Percentiles rank a stretch among this genome's conserved stretches.
Evolutionary conservation across 2,888 invertebrate genomes (phyloP).

Genomic region (Sminthurides aquaticus): DNA sequence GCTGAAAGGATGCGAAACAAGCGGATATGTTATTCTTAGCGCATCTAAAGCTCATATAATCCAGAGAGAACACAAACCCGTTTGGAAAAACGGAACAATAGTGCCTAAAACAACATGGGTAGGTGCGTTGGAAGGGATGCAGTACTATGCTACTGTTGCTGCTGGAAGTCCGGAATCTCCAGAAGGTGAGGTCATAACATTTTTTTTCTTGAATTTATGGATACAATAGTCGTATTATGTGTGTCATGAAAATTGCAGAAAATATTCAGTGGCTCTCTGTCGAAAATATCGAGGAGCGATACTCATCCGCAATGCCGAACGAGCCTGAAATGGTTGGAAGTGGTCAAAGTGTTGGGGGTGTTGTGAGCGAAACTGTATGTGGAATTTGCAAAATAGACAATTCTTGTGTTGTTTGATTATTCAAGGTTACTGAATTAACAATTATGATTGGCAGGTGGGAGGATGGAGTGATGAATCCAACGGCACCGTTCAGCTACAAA

Average conservation of each 20-base stretch:
- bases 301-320: slow-evolving; percentile 70
- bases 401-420: neutral
- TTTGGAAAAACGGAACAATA: slow-evolving; percentile 76
- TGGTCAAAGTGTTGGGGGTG: slow-evolving; percentile 94
- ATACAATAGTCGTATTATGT: neutral
- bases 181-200: slow-evolving; percentile 27
- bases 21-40: slow-evolving; percentile 93
- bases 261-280: slow-evolving; percentile 94
- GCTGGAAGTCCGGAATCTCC: slow-evolving; percentile 48
- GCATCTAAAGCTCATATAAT: slow-evolving; percentile 92
- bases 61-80: slow-evolving; percentile 78
- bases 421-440: neutral
- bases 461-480: slow-evolving; percentile 36
- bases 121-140: slow-evolving; percentile 92
- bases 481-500: slow-evolving; percentile 63
- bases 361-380: slow-evolving; percentile 79
- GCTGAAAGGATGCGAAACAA: slow-evolving; percentile 90
- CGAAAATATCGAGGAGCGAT: slow-evolving; percentile 76
- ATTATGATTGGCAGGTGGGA: slow-evolving; percentile 39
- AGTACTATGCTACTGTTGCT: slow-evolving; percentile 97
- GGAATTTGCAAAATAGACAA: neutral
- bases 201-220: neutral
- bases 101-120: slow-evolving; percentile 95
- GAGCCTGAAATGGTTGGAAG: slow-evolving; percentile 83
- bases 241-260: slow-evolving; percentile 53